A percentile compares a stretch with the other conserved stretches of the same genome.
Evolutionary conservation across 2,113 vertebrate genomes (phyloP).

Genomic region (Carollia perspicillata): DNA sequence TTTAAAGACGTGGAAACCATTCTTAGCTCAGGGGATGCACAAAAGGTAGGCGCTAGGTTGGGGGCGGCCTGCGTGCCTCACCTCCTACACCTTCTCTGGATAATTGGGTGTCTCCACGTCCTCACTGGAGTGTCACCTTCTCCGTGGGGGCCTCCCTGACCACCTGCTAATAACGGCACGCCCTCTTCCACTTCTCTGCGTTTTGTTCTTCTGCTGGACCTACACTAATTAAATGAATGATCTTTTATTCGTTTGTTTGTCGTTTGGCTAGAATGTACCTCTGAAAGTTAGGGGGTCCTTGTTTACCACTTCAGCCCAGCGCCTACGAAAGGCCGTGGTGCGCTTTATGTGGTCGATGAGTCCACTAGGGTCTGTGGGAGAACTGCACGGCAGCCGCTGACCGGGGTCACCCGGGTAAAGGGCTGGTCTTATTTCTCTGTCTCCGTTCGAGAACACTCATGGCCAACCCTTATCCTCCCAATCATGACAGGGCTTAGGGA

Average conservation of each 20-base stretch:
- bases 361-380: background rate
- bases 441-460: background rate
- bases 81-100: background rate
- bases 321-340: background rate
- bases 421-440: background rate
- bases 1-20: background rate
- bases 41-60: background rate
- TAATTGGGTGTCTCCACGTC: background rate
- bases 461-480: background rate
- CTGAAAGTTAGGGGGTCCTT: background rate
- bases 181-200: background rate
- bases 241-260: background rate
- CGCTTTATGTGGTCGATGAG: background rate
- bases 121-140: background rate
- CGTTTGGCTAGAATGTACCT: background rate
- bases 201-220: background rate
- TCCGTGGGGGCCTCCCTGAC: background rate
- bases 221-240: background rate
- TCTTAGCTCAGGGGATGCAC: background rate
- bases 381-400: too few relatives aligned
- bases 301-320: background rate
- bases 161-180: background rate
- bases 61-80: background rate
- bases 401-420: background rate
- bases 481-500: background rate